Evolutionary conservation across 2,888 invertebrate genomes (phyloP).

Genomic region (Agelastica alni): DNA sequence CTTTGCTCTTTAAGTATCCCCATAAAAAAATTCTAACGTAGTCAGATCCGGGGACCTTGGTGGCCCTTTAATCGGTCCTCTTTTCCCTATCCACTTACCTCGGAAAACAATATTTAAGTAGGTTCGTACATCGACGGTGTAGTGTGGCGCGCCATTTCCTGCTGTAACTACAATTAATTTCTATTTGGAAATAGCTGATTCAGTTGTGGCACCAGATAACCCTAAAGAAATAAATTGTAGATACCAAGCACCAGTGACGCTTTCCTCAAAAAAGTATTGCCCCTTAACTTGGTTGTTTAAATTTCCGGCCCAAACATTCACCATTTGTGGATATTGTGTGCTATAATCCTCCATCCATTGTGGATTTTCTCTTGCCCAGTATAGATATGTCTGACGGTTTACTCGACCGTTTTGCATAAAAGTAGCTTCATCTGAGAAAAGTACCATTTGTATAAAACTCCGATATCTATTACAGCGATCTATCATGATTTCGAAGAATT

Average conservation of each 20-base stretch:
- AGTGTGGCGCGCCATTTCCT: background rate
- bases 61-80: background rate
- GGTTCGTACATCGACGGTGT: background rate
- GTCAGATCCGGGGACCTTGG: background rate
- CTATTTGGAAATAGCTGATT: background rate
- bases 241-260: too few species aligned
- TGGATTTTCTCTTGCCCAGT: slow-evolving; percentile 16
- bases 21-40: too few species aligned
- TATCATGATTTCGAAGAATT: too few species aligned
- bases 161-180: background rate
- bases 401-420: too few species aligned
- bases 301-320: slow-evolving; percentile 15
- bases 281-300: too few species aligned
- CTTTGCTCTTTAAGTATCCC: too few species aligned
- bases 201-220: too few species aligned
- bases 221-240: too few species aligned
- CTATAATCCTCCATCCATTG: slow-evolving; percentile 9
- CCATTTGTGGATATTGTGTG: slow-evolving; percentile 14
- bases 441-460: too few species aligned
- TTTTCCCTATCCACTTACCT: background rate
- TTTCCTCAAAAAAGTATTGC: too few species aligned
- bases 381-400: slow-evolving; percentile 6
- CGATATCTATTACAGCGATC: too few species aligned
- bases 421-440: too few species aligned
- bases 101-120: background rate